Conservation (phyloP, 2,113 vertebrate species). For the Scopus umbretta region DNA sequence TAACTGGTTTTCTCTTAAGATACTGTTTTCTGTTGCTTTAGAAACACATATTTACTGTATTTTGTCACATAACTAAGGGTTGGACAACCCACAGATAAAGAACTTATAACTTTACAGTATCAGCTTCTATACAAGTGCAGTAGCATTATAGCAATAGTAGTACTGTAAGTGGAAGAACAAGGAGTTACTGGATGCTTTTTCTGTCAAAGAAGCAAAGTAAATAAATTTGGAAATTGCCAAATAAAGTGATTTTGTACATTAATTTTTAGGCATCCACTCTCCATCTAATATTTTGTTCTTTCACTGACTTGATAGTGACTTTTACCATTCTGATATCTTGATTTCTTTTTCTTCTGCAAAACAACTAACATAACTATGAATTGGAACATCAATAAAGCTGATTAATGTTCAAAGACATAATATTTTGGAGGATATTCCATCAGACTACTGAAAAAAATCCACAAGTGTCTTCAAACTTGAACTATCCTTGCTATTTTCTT, state of each 20-base stretch:
- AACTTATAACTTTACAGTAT: background rate
- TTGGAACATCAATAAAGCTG: background rate
- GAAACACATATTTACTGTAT: background rate
- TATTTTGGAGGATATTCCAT: background rate
- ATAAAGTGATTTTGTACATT: background rate
- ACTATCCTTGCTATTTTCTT: background rate
- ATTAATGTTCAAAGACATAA: background rate
- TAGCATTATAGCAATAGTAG: background rate
- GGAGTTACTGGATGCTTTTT: background rate
- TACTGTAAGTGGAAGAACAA: background rate
- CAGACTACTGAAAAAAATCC: background rate
- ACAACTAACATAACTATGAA: background rate
- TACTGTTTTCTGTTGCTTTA: background rate
- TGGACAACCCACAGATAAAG: background rate
- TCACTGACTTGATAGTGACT: background rate
- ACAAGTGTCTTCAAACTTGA: background rate
- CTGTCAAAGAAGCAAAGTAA: background rate
- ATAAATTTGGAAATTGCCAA: background rate
- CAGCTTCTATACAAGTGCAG: background rate
- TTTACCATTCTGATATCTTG: background rate
- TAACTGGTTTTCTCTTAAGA: background rate
- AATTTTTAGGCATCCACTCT: background rate
- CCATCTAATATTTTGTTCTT: background rate
- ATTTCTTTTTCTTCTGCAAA: background rate
- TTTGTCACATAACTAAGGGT: background rate